phyloP scores from a whole-genome alignment of 2,797 vertebrate species.

The Anolis apletophallus region DNA sequence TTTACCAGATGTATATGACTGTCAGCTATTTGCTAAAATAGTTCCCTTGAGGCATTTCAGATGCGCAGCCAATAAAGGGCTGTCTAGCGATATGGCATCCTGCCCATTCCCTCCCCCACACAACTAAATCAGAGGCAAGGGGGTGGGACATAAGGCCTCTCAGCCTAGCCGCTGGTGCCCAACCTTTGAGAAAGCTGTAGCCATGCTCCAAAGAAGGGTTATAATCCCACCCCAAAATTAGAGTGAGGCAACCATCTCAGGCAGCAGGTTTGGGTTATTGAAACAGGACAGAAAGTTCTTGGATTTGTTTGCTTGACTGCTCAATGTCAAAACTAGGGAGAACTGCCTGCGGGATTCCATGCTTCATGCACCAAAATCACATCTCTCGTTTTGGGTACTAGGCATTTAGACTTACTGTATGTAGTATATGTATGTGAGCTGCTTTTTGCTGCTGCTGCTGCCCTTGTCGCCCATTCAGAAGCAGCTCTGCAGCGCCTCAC shows the following conservation, averaged over 20 bases:
- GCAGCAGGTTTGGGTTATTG: not conserved
- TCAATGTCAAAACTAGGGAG: not conserved
- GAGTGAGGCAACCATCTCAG: not conserved
- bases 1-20: slow-evolving; percentile 52
- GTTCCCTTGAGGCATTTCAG: slow-evolving; percentile 49
- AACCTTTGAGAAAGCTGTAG: slow-evolving; percentile 40
- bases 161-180: slow-evolving; percentile 30
- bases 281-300: no score
- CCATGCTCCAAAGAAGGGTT: slow-evolving; percentile 43
- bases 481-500: no score
- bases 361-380: no score
- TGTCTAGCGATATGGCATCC: not conserved
- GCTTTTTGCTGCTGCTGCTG: no score
- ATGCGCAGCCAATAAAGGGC: slow-evolving; percentile 48
- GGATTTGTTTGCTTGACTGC: no score
- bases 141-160: slow-evolving; percentile 30
- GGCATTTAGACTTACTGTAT: no score
- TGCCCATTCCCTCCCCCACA: not conserved
- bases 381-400: no score
- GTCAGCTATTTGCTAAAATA: slow-evolving; percentile 57
- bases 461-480: no score
- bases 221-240: not conserved
- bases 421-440: no score
- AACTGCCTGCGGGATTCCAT: not conserved
- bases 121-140: slow-evolving; percentile 60